Conservation (phyloP, 30 jellyfish, hydroid and myxozoan genomes). For the Pelagia noctiluca region DNA sequence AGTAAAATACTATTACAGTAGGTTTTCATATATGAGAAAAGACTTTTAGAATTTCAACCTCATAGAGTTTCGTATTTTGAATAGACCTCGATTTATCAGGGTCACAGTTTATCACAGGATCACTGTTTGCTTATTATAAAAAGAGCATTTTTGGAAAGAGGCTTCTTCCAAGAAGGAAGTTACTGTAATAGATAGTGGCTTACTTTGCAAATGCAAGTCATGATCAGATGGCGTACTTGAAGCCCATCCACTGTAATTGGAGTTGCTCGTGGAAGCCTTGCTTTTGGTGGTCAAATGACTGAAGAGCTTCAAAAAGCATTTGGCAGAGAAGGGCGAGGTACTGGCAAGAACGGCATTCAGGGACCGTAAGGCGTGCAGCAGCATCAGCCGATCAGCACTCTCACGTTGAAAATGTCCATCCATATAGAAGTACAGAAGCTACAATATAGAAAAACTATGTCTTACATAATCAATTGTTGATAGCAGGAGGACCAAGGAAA, state of each 20-base stretch:
- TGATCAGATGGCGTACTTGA: slow-evolving; percentile 48
- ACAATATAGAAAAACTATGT: too few species aligned
- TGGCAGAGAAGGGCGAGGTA: slow-evolving; percentile 81
- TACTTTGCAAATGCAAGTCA: slow-evolving; percentile 41
- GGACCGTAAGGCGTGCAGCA: slow-evolving; percentile 72
- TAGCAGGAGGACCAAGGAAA: too few species aligned
- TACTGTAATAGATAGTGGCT: not conserved
- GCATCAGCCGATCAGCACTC: slow-evolving; percentile 77
- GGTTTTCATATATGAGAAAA: too few species aligned
- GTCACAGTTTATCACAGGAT: too few species aligned
- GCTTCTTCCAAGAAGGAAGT: too few species aligned
- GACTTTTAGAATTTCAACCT: too few species aligned
- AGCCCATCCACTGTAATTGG: slow-evolving; percentile 49
- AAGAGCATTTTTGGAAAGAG: too few species aligned
- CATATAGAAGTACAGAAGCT: slow-evolving; percentile 79
- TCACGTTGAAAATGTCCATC: slow-evolving; percentile 77
- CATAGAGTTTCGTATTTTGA: too few species aligned
- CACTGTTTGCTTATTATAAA: too few species aligned
- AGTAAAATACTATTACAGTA: too few species aligned
- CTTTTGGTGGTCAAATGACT: slow-evolving; percentile 41
- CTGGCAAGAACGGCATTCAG: slow-evolving; percentile 61
- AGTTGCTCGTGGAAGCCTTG: slow-evolving; percentile 18
- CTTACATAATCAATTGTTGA: too few species aligned
- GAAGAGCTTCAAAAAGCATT: slow-evolving; percentile 67
- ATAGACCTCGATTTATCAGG: too few species aligned